Evolutionary conservation across 2,888 invertebrate species (phyloP).

Genomic region (Busseola fusca): DNA sequence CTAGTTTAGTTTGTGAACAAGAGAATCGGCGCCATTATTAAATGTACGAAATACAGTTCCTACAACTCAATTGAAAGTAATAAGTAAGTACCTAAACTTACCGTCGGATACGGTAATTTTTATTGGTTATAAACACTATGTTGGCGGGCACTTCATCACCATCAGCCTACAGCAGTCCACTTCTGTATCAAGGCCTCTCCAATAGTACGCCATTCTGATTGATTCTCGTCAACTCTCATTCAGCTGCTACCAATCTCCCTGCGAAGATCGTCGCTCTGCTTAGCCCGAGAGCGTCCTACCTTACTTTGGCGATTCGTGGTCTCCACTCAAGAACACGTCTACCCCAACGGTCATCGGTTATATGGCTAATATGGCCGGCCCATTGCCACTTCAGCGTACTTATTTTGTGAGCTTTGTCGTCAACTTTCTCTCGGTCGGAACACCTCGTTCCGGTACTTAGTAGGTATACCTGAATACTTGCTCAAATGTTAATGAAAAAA

Average conservation of each 20-base stretch:
- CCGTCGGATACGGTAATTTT: too few relatives aligned
- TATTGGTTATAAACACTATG: neutral
- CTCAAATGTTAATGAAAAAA: conserved; percentile 21
- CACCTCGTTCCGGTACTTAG: neutral
- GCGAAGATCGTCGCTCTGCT: neutral
- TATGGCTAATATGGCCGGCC: neutral
- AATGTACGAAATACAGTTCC: neutral
- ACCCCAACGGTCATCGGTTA: neutral
- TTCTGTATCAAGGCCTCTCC: neutral
- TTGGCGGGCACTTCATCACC: neutral
- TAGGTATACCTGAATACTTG: conserved; percentile 35
- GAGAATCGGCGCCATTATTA: too few relatives aligned
- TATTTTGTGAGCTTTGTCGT: neutral
- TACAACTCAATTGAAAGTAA: neutral
- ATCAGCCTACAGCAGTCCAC: neutral
- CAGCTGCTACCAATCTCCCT: neutral
- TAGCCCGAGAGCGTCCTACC: neutral
- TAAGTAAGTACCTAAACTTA: neutral
- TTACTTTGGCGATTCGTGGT: neutral
- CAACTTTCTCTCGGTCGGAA: neutral
- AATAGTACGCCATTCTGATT: neutral
- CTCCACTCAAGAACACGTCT: neutral
- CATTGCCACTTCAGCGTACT: neutral
- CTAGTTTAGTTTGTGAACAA: too few relatives aligned
- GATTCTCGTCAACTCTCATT: neutral